A percentile compares a stretch with the other conserved stretches of the same genome.
Evolutionary conservation across 2,113 vertebrate genomes (phyloP).

Genomic region (Hystrix brachyura): DNA sequence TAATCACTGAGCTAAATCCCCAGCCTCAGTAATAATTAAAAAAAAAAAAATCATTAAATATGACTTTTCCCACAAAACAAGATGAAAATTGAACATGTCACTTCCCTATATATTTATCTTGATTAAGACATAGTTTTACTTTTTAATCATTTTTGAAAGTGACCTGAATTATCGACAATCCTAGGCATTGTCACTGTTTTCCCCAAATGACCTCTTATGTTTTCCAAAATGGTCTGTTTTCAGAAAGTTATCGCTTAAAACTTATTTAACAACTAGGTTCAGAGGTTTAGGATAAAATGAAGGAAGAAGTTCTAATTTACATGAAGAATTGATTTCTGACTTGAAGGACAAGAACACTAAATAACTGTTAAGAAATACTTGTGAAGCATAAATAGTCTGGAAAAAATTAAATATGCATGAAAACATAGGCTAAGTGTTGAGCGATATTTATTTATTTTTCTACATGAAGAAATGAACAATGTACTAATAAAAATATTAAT

Average conservation of each 20-base stretch:
- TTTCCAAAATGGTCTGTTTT: not conserved
- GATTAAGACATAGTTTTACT: not conserved
- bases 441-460: not conserved
- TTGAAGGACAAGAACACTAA: not conserved
- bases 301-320: not conserved
- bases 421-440: not conserved
- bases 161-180: not conserved
- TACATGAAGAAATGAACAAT: not conserved
- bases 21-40: too few relatives aligned
- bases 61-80: not conserved
- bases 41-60: not conserved
- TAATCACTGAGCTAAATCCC: too few relatives aligned
- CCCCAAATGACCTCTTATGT: not conserved
- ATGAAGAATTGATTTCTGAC: not conserved
- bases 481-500: not conserved
- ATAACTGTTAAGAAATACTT: not conserved
- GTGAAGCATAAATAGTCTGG: not conserved
- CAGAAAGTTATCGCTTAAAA: not conserved
- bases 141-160: constrained; percentile 8
- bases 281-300: not conserved
- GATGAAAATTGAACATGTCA: too few relatives aligned
- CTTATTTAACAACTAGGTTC: not conserved
- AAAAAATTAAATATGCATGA: not conserved
- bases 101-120: not conserved
- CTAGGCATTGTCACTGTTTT: not conserved